Conservation (phyloP, 2,888 invertebrate genomes). For the Piscicola geometra region DNA sequence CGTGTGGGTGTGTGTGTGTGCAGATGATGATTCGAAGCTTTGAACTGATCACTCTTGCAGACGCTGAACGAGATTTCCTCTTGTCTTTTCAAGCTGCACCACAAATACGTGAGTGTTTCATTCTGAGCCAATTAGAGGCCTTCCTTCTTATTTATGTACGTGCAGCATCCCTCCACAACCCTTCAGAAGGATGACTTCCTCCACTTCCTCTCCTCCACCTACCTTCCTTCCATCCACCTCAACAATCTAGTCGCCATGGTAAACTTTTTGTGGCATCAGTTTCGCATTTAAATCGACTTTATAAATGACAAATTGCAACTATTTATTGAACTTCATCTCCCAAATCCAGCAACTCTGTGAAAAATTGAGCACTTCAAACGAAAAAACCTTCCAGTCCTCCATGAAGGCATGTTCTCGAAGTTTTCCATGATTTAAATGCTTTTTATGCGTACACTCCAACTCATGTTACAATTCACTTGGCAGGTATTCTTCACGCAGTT, state of each 20-base stretch:
- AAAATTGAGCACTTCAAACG: slow-evolving; percentile 54
- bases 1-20: background rate
- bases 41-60: no score
- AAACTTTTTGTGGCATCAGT: no score
- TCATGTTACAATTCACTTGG: background rate
- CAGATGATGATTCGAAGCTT: background rate
- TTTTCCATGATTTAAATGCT: no score
- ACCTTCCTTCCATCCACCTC: background rate
- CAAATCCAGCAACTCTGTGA: slow-evolving; percentile 55
- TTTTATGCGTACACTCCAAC: no score
- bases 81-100: slow-evolving; percentile 39
- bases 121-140: no score
- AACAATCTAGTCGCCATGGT: background rate
- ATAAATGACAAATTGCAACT: no score
- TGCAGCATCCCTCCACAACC: no score
- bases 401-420: slow-evolving; percentile 53
- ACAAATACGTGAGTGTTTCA: slow-evolving; percentile 34
- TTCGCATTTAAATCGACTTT: background rate
- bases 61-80: slow-evolving; percentile 41
- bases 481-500: slow-evolving; percentile 27
- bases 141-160: background rate
- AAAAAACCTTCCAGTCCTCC: slow-evolving; percentile 57
- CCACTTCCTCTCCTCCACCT: background rate
- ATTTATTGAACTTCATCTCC: no score
- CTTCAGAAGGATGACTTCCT: background rate